Conservation (phyloP, 1,140 invertebrate species). For the Xylocopa sonorina region DNA sequence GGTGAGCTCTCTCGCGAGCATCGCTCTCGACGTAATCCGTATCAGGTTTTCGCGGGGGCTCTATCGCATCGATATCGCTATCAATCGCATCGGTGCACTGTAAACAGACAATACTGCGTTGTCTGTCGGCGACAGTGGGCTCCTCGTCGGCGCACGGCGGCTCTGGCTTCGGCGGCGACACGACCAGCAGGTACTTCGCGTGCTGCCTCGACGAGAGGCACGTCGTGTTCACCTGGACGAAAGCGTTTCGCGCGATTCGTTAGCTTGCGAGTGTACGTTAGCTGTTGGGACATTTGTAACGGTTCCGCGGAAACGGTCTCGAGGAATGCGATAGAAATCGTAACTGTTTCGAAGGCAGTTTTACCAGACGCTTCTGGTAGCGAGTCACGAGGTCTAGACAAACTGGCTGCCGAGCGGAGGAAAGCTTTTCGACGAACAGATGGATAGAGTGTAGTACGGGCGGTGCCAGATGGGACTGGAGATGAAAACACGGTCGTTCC, state of each 20-base stretch:
- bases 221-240: background rate
- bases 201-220: background rate
- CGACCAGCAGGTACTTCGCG: background rate
- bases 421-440: background rate
- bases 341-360: constrained; percentile 9
- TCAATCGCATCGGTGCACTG: background rate
- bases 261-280: background rate
- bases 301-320: constrained; percentile 25
- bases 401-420: background rate
- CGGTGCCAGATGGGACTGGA: too few relatives aligned
- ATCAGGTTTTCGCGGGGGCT: background rate
- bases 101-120: background rate
- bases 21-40: background rate
- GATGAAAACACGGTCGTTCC: too few relatives aligned
- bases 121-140: background rate
- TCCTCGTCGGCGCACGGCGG: too few relatives aligned
- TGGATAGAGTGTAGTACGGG: background rate
- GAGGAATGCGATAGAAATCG: constrained; percentile 30
- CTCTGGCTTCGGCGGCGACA: background rate
- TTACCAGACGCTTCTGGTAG: background rate
- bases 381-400: background rate
- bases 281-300: constrained; percentile 4
- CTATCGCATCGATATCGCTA: background rate
- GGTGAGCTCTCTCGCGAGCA: too few relatives aligned
- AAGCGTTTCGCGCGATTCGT: background rate